phyloP scores from a whole-genome alignment of 2,797 vertebrate genomes.

The Spatula clypeata region DNA sequence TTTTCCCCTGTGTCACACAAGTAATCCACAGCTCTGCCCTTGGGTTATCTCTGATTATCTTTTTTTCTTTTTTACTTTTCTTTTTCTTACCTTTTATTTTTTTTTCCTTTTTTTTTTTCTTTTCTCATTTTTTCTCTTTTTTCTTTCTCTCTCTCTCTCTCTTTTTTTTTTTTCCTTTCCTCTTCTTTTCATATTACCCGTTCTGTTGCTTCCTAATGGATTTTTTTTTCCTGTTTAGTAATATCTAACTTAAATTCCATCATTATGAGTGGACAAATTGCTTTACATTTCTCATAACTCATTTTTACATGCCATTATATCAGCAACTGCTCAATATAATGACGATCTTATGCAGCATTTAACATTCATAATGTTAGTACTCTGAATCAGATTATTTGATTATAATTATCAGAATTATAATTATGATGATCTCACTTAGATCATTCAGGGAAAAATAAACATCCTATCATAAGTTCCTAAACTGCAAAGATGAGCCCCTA shows the following conservation, averaged over 20 bases:
- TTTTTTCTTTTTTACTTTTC: no score
- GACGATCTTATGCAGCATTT: background rate
- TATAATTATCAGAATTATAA: background rate
- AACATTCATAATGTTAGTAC: background rate
- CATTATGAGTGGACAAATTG: background rate
- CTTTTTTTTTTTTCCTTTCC: background rate
- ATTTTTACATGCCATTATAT: background rate
- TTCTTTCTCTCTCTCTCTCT: background rate
- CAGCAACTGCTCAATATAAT: background rate
- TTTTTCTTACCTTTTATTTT: no score
- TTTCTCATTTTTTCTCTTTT: no score
- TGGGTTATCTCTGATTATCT: background rate
- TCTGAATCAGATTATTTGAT: background rate
- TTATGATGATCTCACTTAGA: background rate
- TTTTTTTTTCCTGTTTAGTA: background rate
- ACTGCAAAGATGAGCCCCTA: background rate
- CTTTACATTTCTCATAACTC: background rate
- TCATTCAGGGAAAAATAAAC: background rate
- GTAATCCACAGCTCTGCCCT: background rate
- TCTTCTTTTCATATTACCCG: background rate
- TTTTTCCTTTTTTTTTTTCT: no score
- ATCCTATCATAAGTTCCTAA: background rate
- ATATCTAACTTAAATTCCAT: background rate
- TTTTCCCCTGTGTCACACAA: fast-evolving
- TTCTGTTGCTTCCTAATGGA: background rate